Evolutionary conservation across 1,140 invertebrate genomes (phyloP).

Genomic region (Tetramorium alpestre): DNA sequence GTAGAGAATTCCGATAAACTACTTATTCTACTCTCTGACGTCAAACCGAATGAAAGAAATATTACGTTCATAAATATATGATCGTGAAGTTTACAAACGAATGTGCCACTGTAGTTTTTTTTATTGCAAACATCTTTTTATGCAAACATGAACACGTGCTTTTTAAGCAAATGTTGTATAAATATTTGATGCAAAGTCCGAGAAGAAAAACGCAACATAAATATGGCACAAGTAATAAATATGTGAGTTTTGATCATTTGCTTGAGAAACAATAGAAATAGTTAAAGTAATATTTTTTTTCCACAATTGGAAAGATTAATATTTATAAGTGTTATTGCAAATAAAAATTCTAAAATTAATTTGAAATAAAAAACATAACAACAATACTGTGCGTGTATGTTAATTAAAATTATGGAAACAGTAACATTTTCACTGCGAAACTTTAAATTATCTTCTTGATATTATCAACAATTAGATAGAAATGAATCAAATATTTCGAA

Average conservation of each 20-base stretch:
- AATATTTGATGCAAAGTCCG: conserved; percentile 49
- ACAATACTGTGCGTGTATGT: neutral
- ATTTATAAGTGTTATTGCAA: neutral
- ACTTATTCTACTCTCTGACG: conserved; percentile 35
- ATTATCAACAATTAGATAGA: neutral
- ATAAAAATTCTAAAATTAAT: neutral
- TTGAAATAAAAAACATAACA: neutral
- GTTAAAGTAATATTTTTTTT: neutral
- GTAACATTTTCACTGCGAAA: neutral
- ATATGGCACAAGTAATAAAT: neutral
- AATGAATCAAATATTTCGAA: neutral
- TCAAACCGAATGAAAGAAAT: conserved; percentile 12
- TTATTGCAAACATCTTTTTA: conserved; percentile 20
- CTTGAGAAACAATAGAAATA: neutral
- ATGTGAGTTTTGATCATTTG: neutral
- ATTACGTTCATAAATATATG: conserved; percentile 20
- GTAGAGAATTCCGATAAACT: conserved; percentile 12
- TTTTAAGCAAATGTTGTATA: conserved; percentile 12
- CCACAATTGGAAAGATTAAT: neutral
- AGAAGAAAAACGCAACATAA: conserved; percentile 33
- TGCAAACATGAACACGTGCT: conserved; percentile 9
- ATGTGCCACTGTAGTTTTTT: neutral
- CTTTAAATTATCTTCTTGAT: neutral
- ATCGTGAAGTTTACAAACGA: neutral
- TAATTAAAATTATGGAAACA: neutral